These are phyloP conservation scores for Cherax quadricarinatus DNA, from an alignment of 1,140 invertebrate species.

Conservation along the genomic window DNA sequence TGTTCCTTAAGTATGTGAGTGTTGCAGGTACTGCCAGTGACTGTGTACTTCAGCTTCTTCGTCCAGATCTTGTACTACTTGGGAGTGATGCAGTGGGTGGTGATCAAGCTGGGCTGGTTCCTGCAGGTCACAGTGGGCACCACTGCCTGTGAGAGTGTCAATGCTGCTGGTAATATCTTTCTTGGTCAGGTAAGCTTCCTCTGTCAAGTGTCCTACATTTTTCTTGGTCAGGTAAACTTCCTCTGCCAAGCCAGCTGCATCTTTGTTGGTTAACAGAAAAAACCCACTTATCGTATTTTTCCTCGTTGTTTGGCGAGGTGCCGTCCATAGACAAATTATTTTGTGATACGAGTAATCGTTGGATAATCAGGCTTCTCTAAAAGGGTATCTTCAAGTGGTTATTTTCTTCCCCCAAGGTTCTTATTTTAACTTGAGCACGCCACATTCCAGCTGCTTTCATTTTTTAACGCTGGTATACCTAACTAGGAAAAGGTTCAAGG, in stretches of 20 bases:
- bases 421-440: neutral
- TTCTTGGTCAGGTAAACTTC: conserved; percentile 87
- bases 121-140: conserved; percentile 87
- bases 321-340: too few relatives aligned
- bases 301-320: neutral
- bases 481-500: too few relatives aligned
- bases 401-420: too few relatives aligned
- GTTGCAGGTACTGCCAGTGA: conserved; percentile 86
- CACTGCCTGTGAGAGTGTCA: conserved; percentile 94
- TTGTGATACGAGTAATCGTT: neutral
- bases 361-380: too few relatives aligned
- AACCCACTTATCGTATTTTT: neutral
- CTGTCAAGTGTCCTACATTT: conserved; percentile 80
- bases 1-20: too few relatives aligned
- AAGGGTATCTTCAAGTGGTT: too few relatives aligned
- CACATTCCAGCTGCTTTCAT: neutral
- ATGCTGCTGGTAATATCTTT: conserved; percentile 92
- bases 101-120: conserved; percentile 87
- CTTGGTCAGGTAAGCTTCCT: conserved; percentile 85
- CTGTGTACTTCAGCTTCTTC: conserved; percentile 93
- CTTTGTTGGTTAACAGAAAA: neutral
- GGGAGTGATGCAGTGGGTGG: conserved; percentile 91
- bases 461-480: neutral
- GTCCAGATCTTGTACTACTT: conserved; percentile 92
- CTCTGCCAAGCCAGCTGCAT: too few relatives aligned